These are phyloP conservation scores for Poicephalus gulielmi DNA, from an alignment of 2,113 vertebrate genomes.

Conservation along the genomic window DNA sequence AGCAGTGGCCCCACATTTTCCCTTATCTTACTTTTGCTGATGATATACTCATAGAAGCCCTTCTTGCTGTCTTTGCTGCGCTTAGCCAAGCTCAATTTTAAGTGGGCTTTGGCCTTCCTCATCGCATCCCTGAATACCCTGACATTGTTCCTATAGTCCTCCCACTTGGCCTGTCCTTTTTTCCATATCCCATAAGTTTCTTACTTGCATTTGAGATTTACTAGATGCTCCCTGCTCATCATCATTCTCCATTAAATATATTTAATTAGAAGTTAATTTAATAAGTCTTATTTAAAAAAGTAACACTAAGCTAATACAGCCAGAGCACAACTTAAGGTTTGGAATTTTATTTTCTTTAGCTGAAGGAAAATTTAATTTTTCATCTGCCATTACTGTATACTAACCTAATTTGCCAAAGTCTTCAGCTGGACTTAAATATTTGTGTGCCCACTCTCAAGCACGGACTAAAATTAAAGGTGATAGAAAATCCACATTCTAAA, in stretches of 20 bases:
- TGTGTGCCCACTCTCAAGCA: not conserved
- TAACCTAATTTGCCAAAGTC: not conserved
- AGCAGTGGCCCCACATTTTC: not conserved
- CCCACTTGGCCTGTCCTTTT: not conserved
- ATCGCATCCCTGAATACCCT: not conserved
- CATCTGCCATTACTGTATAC: not conserved
- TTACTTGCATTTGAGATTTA: not conserved
- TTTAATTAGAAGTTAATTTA: not conserved
- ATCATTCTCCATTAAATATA: not conserved
- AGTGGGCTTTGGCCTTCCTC: not conserved
- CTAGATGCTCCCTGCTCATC: not conserved
- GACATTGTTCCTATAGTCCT: not conserved
- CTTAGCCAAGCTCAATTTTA: not conserved
- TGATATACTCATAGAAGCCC: not conserved
- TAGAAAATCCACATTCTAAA: not conserved
- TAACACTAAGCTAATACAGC: not conserved
- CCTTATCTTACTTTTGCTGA: not conserved
- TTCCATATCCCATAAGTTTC: not conserved
- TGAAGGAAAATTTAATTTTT: not conserved
- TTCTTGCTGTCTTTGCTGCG: not conserved
- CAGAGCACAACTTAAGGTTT: not conserved
- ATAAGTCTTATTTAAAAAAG: not conserved
- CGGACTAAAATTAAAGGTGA: not conserved
- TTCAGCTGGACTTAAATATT: not conserved
- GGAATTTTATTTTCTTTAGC: not conserved